Conservation (phyloP, 2,113 vertebrate genomes). For the Ibidorhyncha struthersii region DNA sequence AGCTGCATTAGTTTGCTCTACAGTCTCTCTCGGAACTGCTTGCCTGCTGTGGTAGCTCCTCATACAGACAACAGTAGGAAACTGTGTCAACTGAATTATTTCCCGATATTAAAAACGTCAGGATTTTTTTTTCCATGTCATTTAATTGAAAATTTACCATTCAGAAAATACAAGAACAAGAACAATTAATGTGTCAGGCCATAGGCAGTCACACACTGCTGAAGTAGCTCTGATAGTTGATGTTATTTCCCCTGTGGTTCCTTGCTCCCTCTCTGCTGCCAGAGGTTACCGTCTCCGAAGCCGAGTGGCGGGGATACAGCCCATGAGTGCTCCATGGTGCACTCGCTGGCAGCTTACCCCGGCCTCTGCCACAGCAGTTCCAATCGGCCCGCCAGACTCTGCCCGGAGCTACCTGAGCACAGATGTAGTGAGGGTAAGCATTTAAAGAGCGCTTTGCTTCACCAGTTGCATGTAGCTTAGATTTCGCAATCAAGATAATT, state of each 20-base stretch:
- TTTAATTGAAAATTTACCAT: background rate
- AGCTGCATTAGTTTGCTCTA: background rate
- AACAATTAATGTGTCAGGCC: background rate
- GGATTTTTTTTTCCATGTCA: background rate
- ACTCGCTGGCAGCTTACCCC: background rate
- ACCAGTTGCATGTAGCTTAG: background rate
- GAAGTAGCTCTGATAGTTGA: background rate
- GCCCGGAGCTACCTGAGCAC: background rate
- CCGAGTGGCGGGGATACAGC: fast-evolving
- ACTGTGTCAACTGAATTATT: background rate
- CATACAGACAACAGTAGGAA: background rate
- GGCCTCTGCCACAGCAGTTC: background rate
- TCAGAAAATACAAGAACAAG: background rate
- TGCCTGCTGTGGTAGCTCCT: background rate
- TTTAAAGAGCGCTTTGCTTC: background rate
- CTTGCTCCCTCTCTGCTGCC: background rate
- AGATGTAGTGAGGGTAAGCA: background rate
- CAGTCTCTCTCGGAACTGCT: background rate
- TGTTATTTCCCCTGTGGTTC: background rate
- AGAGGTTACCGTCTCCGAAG: background rate
- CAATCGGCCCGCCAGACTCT: background rate
- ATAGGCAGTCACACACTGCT: background rate
- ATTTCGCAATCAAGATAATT: background rate
- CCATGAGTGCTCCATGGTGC: background rate
- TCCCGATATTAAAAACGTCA: background rate